Evolutionary conservation across 1,140 invertebrate species (phyloP).

Genomic region (fruit fly (Drosophila melanogaster)): Release_6_plus_ISO1_MT NT_033777.3:28393501-28394000

Average conservation of each 20-base stretch:
- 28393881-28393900: too few species aligned
- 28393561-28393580: slow-evolving; percentile 5
- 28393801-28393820: too few species aligned
- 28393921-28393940: neutral
- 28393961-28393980: neutral
- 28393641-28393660: neutral
- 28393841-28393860: too few species aligned
- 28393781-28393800: too few species aligned
- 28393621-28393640: slow-evolving; percentile 21
- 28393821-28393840: too few species aligned
- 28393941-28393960: neutral
- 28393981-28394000: neutral
- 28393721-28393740: neutral
- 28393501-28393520: slow-evolving; percentile 61
- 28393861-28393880: too few species aligned
- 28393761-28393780: neutral
- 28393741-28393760: neutral
- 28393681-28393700: slow-evolving; percentile 27
- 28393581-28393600: slow-evolving; percentile 16
- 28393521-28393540: slow-evolving; percentile 1
- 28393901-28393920: neutral
- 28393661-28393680: neutral
- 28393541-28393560: slow-evolving; percentile 3
- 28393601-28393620: slow-evolving; percentile 40
- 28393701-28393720: neutral